Evolutionary conservation across 2,888 invertebrate species (phyloP).

Genomic region (Cosmorhoe ocellata): DNA sequence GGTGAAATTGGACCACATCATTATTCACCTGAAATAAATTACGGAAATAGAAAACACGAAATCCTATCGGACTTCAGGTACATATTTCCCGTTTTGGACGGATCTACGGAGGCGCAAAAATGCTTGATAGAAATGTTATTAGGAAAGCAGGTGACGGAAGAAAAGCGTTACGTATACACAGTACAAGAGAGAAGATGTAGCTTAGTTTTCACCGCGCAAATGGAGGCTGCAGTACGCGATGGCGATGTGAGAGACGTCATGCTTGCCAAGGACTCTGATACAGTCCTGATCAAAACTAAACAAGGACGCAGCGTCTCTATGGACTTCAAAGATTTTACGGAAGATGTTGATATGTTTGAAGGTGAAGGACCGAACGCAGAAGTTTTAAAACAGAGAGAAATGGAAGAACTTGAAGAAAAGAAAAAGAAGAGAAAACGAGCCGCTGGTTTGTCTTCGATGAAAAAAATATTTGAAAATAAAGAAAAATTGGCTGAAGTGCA

Average conservation of each 20-base stretch:
- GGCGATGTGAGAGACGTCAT: slow-evolving; percentile 90
- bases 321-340: slow-evolving; percentile 84
- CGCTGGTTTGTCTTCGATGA: slow-evolving; percentile 84
- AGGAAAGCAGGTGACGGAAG: slow-evolving; percentile 81
- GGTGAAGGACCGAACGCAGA: slow-evolving; percentile 87
- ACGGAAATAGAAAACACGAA: slow-evolving; percentile 86
- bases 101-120: slow-evolving; percentile 85
- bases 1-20: slow-evolving; percentile 84
- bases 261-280: slow-evolving; percentile 89
- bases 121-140: slow-evolving; percentile 84
- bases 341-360: slow-evolving; percentile 84
- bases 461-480: slow-evolving; percentile 90
- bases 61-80: slow-evolving; percentile 87
- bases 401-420: slow-evolving; percentile 77
- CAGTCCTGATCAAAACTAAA: slow-evolving; percentile 87
- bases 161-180: slow-evolving; percentile 87
- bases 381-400: slow-evolving; percentile 84
- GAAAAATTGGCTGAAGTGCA: slow-evolving; percentile 85
- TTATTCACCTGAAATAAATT: slow-evolving; percentile 82
- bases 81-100: slow-evolving; percentile 87
- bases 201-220: slow-evolving; percentile 87
- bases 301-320: slow-evolving; percentile 89
- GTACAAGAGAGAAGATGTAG: slow-evolving; percentile 88
- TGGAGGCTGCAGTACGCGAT: slow-evolving; percentile 89
- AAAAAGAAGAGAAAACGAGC: slow-evolving; percentile 83